Percentiles rank a stretch among this genome's conserved stretches.
phyloP scores from a whole-genome alignment of 1,140 invertebrate genomes.

The Pomacea maculata region DNA sequence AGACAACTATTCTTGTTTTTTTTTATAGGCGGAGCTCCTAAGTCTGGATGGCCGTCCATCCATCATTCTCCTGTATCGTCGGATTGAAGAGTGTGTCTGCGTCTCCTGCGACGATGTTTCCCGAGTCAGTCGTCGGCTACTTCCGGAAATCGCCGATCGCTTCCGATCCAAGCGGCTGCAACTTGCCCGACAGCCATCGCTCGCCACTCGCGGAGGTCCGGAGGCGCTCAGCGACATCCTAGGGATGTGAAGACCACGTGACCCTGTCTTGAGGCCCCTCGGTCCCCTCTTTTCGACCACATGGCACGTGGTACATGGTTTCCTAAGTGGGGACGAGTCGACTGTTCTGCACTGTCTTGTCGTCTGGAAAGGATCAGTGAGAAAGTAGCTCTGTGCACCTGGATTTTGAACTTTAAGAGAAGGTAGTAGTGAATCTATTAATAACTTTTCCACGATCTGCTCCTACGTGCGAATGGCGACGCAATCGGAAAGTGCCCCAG shows the following conservation, averaged over 20 bases:
- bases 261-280: not conserved
- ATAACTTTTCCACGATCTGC: not conserved
- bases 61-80: not conserved
- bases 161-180: not conserved
- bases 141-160: not conserved
- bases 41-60: not conserved
- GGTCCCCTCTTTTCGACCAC: not conserved
- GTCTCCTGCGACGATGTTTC: not conserved
- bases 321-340: no score
- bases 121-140: no score
- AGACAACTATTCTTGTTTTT: not conserved
- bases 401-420: not conserved
- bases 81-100: constrained; percentile 3
- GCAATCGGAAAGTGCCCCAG: no score
- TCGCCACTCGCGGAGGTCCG: not conserved
- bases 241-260: not conserved
- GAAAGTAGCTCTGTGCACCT: no score
- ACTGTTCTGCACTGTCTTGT: no score
- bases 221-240: not conserved
- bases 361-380: no score
- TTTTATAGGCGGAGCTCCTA: not conserved
- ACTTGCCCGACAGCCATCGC: not conserved
- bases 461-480: not conserved
- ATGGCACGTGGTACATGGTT: no score
- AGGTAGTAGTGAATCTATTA: not conserved